Conservation (phyloP, 2,888 invertebrate species). For the Himalopsyche kuldschensis region DNA sequence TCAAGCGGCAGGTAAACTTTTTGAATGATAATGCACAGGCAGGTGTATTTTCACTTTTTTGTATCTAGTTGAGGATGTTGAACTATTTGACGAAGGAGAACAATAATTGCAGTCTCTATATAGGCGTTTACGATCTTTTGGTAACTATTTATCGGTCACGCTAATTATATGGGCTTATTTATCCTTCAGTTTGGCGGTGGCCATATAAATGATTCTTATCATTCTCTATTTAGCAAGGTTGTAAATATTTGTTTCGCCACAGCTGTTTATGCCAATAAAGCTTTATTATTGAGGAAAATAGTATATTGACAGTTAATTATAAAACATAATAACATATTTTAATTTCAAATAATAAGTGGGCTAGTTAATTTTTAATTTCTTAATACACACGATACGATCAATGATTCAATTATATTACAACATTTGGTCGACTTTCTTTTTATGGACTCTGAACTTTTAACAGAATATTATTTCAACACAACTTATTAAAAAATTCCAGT, state of each 20-base stretch:
- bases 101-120: neutral
- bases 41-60: neutral
- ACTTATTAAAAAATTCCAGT: too few relatives aligned
- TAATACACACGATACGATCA: too few relatives aligned
- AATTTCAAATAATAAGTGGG: too few relatives aligned
- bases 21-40: neutral
- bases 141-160: neutral
- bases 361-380: too few relatives aligned
- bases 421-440: too few relatives aligned
- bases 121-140: neutral
- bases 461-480: too few relatives aligned
- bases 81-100: neutral
- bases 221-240: neutral
- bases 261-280: neutral
- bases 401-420: too few relatives aligned
- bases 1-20: neutral
- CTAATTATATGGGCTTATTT: neutral
- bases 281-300: neutral
- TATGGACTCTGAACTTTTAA: too few relatives aligned
- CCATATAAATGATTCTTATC: neutral
- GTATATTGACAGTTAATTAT: neutral
- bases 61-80: neutral
- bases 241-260: neutral
- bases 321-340: too few relatives aligned
- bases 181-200: neutral